Evolutionary conservation across 2,113 vertebrate genomes (phyloP).

Genomic region (Rhegmatorhina hoffmannsi): DNA sequence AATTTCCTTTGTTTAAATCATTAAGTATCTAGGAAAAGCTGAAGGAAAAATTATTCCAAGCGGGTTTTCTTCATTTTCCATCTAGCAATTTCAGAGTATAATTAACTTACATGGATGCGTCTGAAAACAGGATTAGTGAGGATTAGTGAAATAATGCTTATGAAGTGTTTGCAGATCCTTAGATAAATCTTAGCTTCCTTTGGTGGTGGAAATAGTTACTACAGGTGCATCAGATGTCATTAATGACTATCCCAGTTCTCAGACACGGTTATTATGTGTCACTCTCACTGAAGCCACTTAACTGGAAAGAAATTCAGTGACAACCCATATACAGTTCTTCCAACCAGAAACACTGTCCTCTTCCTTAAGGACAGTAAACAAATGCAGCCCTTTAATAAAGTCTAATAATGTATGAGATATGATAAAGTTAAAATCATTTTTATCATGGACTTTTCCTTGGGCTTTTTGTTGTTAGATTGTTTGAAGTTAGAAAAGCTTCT

Average conservation of each 20-base stretch:
- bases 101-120: background rate
- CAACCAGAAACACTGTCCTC: background rate
- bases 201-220: background rate
- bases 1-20: background rate
- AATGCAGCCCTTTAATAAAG: background rate
- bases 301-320: background rate
- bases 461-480: background rate
- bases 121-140: background rate
- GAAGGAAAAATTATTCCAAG: background rate
- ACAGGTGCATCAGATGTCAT: background rate
- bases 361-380: background rate
- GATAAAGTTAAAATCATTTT: background rate
- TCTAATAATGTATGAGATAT: background rate
- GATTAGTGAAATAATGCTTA: background rate
- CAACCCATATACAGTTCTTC: background rate
- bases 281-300: background rate
- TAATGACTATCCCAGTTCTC: background rate
- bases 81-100: background rate
- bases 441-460: background rate
- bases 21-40: background rate
- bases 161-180: background rate
- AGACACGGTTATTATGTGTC: background rate
- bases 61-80: background rate
- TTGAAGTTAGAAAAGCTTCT: background rate
- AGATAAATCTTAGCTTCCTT: background rate